Percentiles rank a stretch among this genome's conserved stretches.
These are phyloP conservation scores for Herpailurus yagouaroundi DNA, from an alignment of 2,113 vertebrate species.

Conservation along the genomic window DNA sequence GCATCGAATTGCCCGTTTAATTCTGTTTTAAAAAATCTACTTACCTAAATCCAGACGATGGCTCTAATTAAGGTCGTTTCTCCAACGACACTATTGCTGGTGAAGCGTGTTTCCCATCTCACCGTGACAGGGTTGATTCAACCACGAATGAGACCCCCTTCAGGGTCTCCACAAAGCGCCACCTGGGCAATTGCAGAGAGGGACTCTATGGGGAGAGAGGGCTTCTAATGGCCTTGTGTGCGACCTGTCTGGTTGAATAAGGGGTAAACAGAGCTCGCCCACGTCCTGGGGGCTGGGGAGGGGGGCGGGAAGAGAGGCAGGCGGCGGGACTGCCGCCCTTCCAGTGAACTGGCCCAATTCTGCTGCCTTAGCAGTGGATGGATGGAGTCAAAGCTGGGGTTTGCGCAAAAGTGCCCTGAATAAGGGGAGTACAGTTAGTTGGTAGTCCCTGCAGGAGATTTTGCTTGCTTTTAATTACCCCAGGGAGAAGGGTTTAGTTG, in stretches of 20 bases:
- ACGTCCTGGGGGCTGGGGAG: background rate
- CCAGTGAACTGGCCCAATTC: background rate
- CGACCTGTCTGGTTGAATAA: background rate
- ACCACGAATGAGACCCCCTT: background rate
- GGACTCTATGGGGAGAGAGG: background rate
- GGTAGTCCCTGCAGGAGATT: background rate
- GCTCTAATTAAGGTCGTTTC: background rate
- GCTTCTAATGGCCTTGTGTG: background rate
- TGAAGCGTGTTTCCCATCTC: background rate
- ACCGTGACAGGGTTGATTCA: background rate
- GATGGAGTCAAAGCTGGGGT: background rate
- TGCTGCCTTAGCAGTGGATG: background rate
- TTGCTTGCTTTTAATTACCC: conserved; percentile 2
- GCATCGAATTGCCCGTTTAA: background rate
- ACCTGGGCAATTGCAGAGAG: background rate
- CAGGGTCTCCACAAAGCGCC: background rate
- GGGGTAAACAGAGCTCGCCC: background rate
- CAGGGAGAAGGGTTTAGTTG: background rate
- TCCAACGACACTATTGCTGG: background rate
- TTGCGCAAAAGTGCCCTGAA: background rate
- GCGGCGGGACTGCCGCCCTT: background rate
- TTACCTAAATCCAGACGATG: background rate
- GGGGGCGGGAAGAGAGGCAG: background rate
- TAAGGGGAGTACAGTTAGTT: background rate
- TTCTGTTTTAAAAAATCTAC: background rate